A percentile compares a stretch with the other conserved stretches of the same genome.
These are phyloP conservation scores for Heliocidaris erythrogramma DNA, from an alignment of 35 echinoderm and acorn worm species.

Conservation along the genomic window DNA sequence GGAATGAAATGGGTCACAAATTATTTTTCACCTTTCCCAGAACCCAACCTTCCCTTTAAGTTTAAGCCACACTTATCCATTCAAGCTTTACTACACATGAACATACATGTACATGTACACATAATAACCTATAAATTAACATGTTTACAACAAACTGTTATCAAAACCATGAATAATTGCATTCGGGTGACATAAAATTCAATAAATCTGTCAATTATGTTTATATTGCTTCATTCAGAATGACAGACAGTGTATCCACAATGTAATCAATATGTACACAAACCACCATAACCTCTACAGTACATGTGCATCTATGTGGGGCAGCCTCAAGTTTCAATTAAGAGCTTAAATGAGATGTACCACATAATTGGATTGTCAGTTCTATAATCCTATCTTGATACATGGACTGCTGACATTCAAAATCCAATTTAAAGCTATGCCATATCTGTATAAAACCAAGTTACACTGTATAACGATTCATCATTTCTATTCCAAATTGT, in stretches of 20 bases:
- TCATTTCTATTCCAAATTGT: too few species aligned
- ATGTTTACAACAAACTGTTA: not conserved
- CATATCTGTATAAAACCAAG: not conserved
- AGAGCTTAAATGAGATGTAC: not conserved
- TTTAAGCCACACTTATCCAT: not conserved
- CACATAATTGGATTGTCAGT: constrained; percentile 14
- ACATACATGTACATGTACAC: not conserved
- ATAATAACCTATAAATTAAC: too few species aligned
- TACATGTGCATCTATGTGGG: too few species aligned
- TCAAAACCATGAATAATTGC: not conserved
- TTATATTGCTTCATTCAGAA: not conserved
- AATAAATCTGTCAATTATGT: not conserved
- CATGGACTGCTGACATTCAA: not conserved
- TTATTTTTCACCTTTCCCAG: too few species aligned
- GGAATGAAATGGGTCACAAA: too few species aligned
- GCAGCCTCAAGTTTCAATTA: not conserved
- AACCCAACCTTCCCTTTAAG: too few species aligned
- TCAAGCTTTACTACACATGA: not conserved
- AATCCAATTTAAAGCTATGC: not conserved
- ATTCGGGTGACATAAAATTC: not conserved
- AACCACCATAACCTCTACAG: not conserved
- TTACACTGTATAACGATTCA: too few species aligned
- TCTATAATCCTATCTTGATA: not conserved
- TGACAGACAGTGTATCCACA: not conserved
- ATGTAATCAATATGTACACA: not conserved